Conservation (phyloP, 30 jellyfish, hydroid and myxozoan species). For the Phacellophora camtschatica region DNA sequence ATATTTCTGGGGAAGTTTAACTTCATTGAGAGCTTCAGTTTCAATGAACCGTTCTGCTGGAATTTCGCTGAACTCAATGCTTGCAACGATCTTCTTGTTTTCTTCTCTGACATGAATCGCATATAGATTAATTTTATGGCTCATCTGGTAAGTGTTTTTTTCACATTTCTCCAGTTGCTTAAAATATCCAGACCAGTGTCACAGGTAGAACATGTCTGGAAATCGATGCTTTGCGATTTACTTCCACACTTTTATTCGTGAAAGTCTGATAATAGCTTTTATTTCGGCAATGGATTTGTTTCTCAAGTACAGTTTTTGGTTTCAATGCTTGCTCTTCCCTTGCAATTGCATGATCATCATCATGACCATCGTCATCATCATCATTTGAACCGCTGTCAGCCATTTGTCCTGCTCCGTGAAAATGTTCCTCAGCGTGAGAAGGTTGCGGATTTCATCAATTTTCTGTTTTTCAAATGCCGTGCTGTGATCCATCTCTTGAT, state of each 20-base stretch:
- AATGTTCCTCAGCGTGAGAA: too few relatives aligned
- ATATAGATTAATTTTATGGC: conserved; percentile 1
- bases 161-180: conserved; percentile 16
- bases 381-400: too few relatives aligned
- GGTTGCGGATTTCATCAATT: too few relatives aligned
- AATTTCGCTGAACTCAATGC: not conserved
- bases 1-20: not conserved
- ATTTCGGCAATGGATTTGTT: not conserved
- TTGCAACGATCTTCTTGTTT: not conserved
- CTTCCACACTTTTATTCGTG: not conserved
- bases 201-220: not conserved
- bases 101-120: not conserved
- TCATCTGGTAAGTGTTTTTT: not conserved
- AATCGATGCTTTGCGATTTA: not conserved
- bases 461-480: too few relatives aligned
- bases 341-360: not conserved
- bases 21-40: conserved; percentile 9
- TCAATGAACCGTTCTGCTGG: conserved; percentile 10
- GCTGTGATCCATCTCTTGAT: too few relatives aligned
- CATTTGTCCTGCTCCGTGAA: too few relatives aligned
- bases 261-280: not conserved
- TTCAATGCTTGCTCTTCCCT: not conserved
- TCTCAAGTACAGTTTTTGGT: not conserved
- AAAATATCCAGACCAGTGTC: conserved; percentile 4
- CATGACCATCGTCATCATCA: not conserved